Conservation (phyloP, 2,113 vertebrate species). For the Oxyruncus cristatus region DNA sequence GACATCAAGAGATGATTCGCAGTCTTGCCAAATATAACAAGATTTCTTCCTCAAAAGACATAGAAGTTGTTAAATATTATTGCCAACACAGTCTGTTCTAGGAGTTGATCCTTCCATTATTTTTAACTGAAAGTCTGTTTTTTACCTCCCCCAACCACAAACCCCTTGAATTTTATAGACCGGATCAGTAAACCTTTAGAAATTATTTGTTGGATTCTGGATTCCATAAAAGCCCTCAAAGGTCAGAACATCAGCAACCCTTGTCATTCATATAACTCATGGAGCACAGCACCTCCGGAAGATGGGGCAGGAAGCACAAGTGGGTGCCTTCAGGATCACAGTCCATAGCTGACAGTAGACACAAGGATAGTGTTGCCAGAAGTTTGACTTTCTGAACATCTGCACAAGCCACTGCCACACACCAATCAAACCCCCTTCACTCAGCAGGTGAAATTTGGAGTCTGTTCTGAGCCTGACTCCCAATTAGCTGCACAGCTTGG, state of each 20-base stretch:
- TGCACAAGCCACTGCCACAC: neutral
- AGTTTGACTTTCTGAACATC: neutral
- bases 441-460: neutral
- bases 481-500: conserved; percentile 42
- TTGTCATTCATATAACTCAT: neutral
- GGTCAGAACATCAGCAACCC: neutral
- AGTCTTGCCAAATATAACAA: neutral
- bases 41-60: neutral
- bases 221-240: neutral
- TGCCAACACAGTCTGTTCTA: neutral
- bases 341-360: neutral
- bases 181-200: neutral
- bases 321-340: neutral
- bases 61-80: neutral
- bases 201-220: neutral
- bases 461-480: conserved; percentile 9
- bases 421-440: neutral
- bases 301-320: neutral
- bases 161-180: neutral
- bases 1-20: neutral
- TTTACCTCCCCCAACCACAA: neutral
- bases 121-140: neutral
- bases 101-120: neutral
- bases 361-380: neutral
- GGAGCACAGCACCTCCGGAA: neutral